Evolutionary conservation across 2,888 invertebrate genomes (phyloP).

Genomic region (Drosophila rellima): DNA sequence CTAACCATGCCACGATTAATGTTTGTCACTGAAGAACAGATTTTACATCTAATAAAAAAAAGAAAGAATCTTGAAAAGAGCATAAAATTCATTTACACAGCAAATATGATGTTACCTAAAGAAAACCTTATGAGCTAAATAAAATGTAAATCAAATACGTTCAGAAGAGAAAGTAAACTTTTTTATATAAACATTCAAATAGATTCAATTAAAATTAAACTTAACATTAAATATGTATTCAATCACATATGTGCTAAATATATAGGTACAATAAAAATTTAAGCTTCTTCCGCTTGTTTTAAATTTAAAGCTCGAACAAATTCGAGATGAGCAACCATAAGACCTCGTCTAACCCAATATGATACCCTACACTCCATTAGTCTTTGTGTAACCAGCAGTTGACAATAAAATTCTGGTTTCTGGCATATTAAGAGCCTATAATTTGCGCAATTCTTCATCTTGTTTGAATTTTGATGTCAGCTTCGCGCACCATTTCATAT

Average conservation of each 20-base stretch:
- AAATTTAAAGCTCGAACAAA: neutral
- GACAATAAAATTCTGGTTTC: constrained; percentile 76
- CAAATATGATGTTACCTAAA: neutral
- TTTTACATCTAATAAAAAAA: no score
- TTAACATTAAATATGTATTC: neutral
- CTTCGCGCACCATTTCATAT: constrained; percentile 48
- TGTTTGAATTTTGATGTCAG: constrained; percentile 7
- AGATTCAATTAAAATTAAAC: no score
- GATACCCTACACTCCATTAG: constrained; percentile 51
- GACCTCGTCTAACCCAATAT: neutral
- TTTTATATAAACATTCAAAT: no score
- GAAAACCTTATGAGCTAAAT: neutral
- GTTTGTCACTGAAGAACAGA: no score
- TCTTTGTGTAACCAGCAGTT: constrained; percentile 52
- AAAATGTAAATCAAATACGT: neutral
- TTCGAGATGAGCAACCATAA: neutral
- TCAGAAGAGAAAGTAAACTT: neutral
- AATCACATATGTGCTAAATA: neutral
- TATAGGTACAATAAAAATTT: neutral
- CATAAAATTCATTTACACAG: neutral
- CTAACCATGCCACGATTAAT: no score
- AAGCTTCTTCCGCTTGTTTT: neutral
- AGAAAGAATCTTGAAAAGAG: no score
- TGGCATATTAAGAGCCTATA: constrained; percentile 76
- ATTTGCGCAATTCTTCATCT: constrained; percentile 67